Evolutionary conservation across 2,888 invertebrate genomes (phyloP).

Genomic region (Drosophila limbata): DNA sequence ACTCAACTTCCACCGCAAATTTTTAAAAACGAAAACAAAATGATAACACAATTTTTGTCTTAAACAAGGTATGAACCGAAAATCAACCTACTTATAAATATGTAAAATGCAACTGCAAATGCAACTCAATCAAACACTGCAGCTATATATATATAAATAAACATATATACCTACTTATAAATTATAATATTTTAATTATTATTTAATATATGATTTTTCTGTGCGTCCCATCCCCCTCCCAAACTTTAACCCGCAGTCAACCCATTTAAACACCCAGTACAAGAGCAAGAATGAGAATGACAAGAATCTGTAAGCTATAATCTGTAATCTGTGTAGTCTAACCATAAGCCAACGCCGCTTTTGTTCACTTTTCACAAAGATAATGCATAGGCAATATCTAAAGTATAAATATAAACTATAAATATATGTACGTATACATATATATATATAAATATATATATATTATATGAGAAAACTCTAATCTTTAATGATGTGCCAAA

Average conservation of each 20-base stretch:
- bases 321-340: conserved; percentile 71
- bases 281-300: conserved; percentile 57
- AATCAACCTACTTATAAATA: conserved; percentile 61
- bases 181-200: conserved; percentile 55
- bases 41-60: conserved; percentile 77
- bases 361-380: conserved; percentile 79
- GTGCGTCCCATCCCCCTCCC: conserved; percentile 24
- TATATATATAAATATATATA: conserved; percentile 52
- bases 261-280: conserved; percentile 56
- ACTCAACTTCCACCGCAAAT: conserved; percentile 81
- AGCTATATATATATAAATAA: conserved; percentile 59
- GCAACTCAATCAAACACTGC: conserved; percentile 77
- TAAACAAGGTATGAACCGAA: conserved; percentile 66
- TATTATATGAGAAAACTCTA: conserved; percentile 70
- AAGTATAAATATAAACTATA: conserved; percentile 70
- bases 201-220: conserved; percentile 45
- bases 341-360: conserved; percentile 77
- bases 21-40: conserved; percentile 68
- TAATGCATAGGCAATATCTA: conserved; percentile 67
- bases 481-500: conserved; percentile 84
- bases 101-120: conserved; percentile 73
- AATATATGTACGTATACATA: conserved; percentile 29
- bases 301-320: conserved; percentile 50
- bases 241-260: conserved; percentile 4
- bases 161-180: conserved; percentile 52